These are phyloP conservation scores for Thrips palmi DNA, from an alignment of 1,140 invertebrate species.

Conservation along the genomic window DNA sequence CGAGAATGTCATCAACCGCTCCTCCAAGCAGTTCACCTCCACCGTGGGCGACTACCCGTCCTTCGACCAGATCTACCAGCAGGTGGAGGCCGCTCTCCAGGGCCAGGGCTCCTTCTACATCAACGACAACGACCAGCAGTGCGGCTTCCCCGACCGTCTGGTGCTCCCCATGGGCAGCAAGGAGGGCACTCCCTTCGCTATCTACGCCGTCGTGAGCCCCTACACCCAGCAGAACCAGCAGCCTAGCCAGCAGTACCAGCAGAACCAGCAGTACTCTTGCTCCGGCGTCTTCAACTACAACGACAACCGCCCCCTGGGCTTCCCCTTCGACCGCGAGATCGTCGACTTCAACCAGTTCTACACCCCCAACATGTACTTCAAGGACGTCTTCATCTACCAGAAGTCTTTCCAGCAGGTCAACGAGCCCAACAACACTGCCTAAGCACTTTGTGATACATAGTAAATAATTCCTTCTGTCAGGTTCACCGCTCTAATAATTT, in stretches of 20 bases:
- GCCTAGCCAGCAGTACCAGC: background rate
- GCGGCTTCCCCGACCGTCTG: conserved; percentile 33
- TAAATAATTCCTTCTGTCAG: too few relatives aligned
- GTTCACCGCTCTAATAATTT: too few relatives aligned
- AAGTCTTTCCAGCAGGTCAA: too few relatives aligned
- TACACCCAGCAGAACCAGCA: conserved; percentile 15
- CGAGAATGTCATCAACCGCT: conserved; percentile 22
- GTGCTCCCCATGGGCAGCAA: conserved; percentile 36
- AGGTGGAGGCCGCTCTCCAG: too few relatives aligned
- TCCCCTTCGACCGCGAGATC: conserved; percentile 14
- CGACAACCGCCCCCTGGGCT: conserved; percentile 12
- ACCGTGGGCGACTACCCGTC: conserved; percentile 18
- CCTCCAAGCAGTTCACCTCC: conserved; percentile 24
- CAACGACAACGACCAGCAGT: too few relatives aligned
- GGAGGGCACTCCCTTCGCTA: conserved; percentile 35
- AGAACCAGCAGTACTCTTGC: conserved; percentile 3
- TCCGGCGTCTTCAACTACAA: conserved; percentile 10
- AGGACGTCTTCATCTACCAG: too few relatives aligned
- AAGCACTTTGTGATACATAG: too few relatives aligned
- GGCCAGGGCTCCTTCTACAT: too few relatives aligned
- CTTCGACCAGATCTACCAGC: too few relatives aligned
- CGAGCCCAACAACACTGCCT: too few relatives aligned
- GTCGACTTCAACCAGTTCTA: conserved; percentile 13
- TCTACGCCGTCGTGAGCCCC: conserved; percentile 35
- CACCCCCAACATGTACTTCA: too few relatives aligned